Conservation (phyloP, 1,140 invertebrate species). For the Phortica variegata region DNA sequence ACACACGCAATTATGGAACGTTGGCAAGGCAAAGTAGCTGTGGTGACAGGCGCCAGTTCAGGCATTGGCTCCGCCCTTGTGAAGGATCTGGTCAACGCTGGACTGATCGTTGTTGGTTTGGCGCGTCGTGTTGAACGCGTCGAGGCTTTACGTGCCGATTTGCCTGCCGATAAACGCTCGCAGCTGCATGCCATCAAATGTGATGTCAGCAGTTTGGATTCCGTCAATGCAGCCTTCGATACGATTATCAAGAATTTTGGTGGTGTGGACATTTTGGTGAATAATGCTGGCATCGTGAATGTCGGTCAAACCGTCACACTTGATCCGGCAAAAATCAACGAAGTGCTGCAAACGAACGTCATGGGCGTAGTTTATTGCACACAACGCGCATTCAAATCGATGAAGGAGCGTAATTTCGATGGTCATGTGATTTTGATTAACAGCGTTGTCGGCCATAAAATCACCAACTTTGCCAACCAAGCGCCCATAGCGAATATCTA, state of each 20-base stretch:
- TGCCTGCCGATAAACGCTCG: constrained; percentile 28
- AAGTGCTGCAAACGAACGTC: constrained; percentile 70
- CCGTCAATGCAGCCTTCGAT: constrained; percentile 67
- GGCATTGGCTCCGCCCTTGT: constrained; percentile 70
- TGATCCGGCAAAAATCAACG: constrained; percentile 51
- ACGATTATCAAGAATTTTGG: constrained; percentile 64
- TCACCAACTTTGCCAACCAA: too few species aligned
- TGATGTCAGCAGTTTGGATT: constrained; percentile 68
- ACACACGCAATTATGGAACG: constrained; percentile 68
- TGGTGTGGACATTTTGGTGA: constrained; percentile 70
- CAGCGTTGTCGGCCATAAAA: constrained; percentile 62
- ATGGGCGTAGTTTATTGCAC: constrained; percentile 68
- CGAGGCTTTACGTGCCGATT: constrained; percentile 53
- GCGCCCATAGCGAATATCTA: constrained; percentile 60
- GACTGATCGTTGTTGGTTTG: constrained; percentile 69
- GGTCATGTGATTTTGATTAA: constrained; percentile 75
- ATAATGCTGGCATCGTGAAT: constrained; percentile 68
- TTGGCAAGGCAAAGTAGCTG: constrained; percentile 67
- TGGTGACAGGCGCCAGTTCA: constrained; percentile 72
- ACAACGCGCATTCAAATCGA: constrained; percentile 66
- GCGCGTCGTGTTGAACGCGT: constrained; percentile 66
- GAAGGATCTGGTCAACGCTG: constrained; percentile 61
- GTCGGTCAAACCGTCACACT: constrained; percentile 50
- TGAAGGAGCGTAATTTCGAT: constrained; percentile 65
- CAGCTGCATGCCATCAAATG: constrained; percentile 61